phyloP scores from a whole-genome alignment of 1,140 invertebrate genomes.

The Medauroidea extradentata region DNA sequence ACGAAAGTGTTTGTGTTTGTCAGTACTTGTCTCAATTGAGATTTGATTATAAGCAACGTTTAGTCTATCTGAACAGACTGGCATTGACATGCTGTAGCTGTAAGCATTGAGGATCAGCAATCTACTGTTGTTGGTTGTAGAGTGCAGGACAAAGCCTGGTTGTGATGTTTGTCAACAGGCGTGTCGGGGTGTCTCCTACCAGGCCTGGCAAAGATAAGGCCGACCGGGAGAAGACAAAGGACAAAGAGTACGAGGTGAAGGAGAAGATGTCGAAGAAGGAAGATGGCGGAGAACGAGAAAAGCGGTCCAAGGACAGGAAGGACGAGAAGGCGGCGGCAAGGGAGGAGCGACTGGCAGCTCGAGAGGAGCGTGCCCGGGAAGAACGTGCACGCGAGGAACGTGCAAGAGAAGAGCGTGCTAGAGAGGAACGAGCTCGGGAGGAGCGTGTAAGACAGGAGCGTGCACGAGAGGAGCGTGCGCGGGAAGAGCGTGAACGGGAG shows the following conservation, averaged over 20 bases:
- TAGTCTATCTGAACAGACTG: too few species aligned
- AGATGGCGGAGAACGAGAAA: conserved; percentile 39
- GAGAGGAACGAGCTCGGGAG: conserved; percentile 39
- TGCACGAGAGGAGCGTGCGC: conserved; percentile 47
- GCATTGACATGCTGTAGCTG: too few species aligned
- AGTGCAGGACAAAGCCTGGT: too few species aligned
- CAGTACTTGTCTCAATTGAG: too few species aligned
- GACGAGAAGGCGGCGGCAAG: conserved; percentile 37
- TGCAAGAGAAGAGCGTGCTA: conserved; percentile 33
- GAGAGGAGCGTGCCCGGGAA: conserved; percentile 48
- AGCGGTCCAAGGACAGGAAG: conserved; percentile 41
- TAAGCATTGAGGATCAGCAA: too few species aligned
- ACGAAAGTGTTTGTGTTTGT: too few species aligned
- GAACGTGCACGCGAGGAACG: too few species aligned
- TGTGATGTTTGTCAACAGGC: too few species aligned
- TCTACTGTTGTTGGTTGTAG: too few species aligned
- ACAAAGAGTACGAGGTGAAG: conserved; percentile 24
- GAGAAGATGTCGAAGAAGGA: conserved; percentile 42
- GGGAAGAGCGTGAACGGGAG: too few species aligned
- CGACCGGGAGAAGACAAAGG: conserved; percentile 13
- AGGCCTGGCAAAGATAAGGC: conserved; percentile 25
- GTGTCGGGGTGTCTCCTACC: not conserved
- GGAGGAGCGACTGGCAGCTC: conserved; percentile 41
- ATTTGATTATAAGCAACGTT: too few species aligned
- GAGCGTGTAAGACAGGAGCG: too few species aligned